Conservation (phyloP, 2,113 vertebrate species). For the Chloebia gouldiae region DNA sequence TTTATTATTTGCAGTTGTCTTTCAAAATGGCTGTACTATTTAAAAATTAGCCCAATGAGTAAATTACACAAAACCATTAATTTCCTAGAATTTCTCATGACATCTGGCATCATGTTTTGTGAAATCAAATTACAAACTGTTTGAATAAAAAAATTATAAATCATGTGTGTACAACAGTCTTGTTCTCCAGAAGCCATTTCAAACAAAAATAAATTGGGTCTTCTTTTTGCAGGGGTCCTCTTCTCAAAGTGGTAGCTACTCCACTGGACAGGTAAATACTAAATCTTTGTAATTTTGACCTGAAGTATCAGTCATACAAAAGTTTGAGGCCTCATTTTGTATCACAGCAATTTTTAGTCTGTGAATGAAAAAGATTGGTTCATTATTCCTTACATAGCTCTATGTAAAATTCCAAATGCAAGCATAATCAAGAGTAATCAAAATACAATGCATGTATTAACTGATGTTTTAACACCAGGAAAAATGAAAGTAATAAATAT, state of each 20-base stretch:
- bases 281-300: background rate
- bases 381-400: background rate
- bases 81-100: background rate
- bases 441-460: background rate
- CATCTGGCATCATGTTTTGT: background rate
- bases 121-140: background rate
- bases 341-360: background rate
- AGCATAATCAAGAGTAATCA: background rate
- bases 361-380: background rate
- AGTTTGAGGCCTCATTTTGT: background rate
- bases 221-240: constrained; percentile 37
- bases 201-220: background rate
- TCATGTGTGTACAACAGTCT: background rate
- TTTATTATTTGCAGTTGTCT: constrained; percentile 43
- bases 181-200: background rate
- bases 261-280: constrained; percentile 26
- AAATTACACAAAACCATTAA: background rate
- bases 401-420: background rate
- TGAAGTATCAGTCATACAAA: background rate
- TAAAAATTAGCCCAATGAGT: background rate
- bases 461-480: background rate
- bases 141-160: background rate
- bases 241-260: constrained; percentile 44
- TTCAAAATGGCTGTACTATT: background rate
- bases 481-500: background rate